A percentile compares a stretch with the other conserved stretches of the same genome.
Conservation (phyloP, 2,888 invertebrate genomes). For the Pachycephus smyrnensis region DNA sequence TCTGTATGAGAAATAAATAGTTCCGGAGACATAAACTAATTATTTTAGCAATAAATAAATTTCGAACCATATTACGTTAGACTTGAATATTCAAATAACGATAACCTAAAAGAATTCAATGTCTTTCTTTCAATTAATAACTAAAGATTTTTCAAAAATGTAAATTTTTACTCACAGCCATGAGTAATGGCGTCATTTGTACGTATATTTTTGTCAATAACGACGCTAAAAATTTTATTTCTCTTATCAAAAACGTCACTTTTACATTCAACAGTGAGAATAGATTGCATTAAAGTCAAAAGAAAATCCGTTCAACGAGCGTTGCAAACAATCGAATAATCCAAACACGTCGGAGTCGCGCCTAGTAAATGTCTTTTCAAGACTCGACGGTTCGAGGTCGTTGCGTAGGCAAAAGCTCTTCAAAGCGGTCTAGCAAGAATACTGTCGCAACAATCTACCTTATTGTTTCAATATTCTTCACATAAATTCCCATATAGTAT, state of each 20-base stretch:
- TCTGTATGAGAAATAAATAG: not conserved
- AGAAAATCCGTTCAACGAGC: not conserved
- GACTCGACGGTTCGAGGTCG: not conserved
- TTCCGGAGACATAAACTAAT: not conserved
- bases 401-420: not conserved
- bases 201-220: not conserved
- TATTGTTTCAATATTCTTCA: not conserved
- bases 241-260: not conserved
- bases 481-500: not conserved
- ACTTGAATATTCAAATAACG: not conserved
- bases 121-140: no score
- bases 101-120: no score
- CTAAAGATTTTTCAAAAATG: no score
- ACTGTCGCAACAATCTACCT: not conserved
- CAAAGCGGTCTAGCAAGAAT: not conserved
- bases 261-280: not conserved
- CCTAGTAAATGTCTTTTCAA: conserved; percentile 2
- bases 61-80: not conserved
- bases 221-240: not conserved
- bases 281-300: not conserved
- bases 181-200: not conserved
- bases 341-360: not conserved
- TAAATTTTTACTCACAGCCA: not conserved
- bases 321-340: not conserved
- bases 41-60: not conserved